phyloP scores from a whole-genome alignment of 2,888 invertebrate species.

The Ochropleura leucogaster region DNA sequence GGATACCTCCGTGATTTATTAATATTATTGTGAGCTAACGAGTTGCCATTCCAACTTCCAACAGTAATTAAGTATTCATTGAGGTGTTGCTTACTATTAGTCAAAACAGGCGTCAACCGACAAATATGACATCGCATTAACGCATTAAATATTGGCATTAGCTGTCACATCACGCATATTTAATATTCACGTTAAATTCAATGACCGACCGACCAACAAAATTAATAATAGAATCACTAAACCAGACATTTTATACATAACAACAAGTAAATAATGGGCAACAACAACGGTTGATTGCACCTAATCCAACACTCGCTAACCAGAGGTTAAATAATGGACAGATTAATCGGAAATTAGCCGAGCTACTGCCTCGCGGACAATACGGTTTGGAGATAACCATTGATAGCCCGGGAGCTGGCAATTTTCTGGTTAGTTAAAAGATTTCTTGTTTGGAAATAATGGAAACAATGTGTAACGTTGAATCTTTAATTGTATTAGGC shows the following conservation, averaged over 20 bases:
- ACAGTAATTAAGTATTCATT: not conserved
- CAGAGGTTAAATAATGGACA: constrained; percentile 68
- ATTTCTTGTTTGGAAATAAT: constrained; percentile 25
- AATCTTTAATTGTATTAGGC: not conserved
- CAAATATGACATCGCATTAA: not conserved
- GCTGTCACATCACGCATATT: constrained; percentile 17
- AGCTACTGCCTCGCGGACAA: constrained; percentile 63
- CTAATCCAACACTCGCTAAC: constrained; percentile 61
- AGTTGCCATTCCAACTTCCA: not conserved
- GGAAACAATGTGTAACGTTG: not conserved
- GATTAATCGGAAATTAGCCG: constrained; percentile 71
- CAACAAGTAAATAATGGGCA: constrained; percentile 53
- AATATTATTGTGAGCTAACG: too few relatives aligned
- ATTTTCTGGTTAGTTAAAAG: constrained; percentile 33
- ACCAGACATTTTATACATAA: constrained; percentile 42
- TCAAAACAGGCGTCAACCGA: not conserved
- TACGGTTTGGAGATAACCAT: constrained; percentile 61
- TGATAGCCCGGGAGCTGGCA: constrained; percentile 46
- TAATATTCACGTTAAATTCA: constrained; percentile 50
- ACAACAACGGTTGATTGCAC: constrained; percentile 60
- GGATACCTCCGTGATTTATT: too few relatives aligned
- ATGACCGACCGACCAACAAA: constrained; percentile 38
- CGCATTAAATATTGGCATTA: not conserved
- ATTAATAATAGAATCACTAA: constrained; percentile 60
- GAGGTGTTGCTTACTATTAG: not conserved